These are phyloP conservation scores for Columbina picui DNA, from an alignment of 2,113 vertebrate species.

Conservation along the genomic window DNA sequence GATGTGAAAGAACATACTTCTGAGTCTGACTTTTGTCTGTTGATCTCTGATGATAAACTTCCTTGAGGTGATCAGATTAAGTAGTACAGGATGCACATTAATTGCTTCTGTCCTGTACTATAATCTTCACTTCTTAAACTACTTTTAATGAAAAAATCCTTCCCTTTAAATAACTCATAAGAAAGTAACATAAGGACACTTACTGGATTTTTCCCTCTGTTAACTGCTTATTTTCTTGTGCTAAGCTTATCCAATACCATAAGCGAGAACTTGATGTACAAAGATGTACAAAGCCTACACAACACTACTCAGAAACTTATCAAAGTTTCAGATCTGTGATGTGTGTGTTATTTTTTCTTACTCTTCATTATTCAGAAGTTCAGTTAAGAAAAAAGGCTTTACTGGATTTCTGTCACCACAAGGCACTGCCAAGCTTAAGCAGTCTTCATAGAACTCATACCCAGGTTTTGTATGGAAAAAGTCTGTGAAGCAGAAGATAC, in stretches of 20 bases:
- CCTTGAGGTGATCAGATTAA: slow-evolving; percentile 2
- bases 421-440: not conserved
- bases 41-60: slow-evolving; percentile 39
- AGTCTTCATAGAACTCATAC: not conserved
- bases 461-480: not conserved
- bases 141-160: not conserved
- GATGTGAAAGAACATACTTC: not conserved
- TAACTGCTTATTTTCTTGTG: not conserved
- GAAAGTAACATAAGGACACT: not conserved
- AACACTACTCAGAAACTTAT: slow-evolving; percentile 64
- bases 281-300: slow-evolving; percentile 42
- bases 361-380: slow-evolving; percentile 41
- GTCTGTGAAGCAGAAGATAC: not conserved
- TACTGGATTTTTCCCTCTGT: slow-evolving; percentile 7
- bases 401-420: not conserved
- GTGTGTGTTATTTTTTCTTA: not conserved
- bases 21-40: not conserved
- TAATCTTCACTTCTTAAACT: not conserved
- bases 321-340: slow-evolving; percentile 63
- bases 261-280: slow-evolving; percentile 9
- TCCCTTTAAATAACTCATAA: not conserved
- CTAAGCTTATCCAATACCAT: not conserved
- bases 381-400: slow-evolving; percentile 18
- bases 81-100: not conserved
- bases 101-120: not conserved